phyloP scores from a whole-genome alignment of 2,797 vertebrate genomes.

The Nasua narica region DNA sequence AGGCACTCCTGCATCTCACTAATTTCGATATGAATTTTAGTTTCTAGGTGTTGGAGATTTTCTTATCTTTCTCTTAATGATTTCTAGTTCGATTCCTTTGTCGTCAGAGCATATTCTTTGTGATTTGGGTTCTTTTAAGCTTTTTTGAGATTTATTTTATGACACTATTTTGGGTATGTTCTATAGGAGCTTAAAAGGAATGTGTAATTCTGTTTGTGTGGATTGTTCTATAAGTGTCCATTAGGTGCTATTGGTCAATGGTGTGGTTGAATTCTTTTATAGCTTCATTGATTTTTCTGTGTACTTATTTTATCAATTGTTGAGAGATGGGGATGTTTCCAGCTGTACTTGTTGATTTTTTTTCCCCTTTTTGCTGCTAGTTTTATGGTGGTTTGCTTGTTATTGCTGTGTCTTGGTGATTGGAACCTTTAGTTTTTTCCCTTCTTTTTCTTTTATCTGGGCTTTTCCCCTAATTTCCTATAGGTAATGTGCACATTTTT shows the following conservation, averaged over 20 bases:
- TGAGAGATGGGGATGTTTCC: neutral
- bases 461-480: neutral
- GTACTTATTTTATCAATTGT: neutral
- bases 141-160: neutral
- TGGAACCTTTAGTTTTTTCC: neutral
- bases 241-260: neutral
- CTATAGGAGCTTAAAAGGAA: neutral
- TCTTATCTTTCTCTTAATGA: neutral
- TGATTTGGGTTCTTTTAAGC: slow-evolving; percentile 2
- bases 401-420: neutral
- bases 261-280: neutral
- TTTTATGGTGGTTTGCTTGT: neutral
- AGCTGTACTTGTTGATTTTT: neutral
- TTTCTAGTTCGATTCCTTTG: neutral
- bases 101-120: neutral
- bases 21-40: neutral
- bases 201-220: neutral
- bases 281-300: neutral
- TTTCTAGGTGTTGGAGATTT: neutral
- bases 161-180: neutral
- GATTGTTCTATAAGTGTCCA: neutral
- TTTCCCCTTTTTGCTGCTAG: neutral
- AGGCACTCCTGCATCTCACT: neutral
- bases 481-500: neutral
- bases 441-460: neutral